Evolutionary conservation across 2,797 vertebrate genomes (phyloP).

Genomic region (Sebastes miniatus): DNA sequence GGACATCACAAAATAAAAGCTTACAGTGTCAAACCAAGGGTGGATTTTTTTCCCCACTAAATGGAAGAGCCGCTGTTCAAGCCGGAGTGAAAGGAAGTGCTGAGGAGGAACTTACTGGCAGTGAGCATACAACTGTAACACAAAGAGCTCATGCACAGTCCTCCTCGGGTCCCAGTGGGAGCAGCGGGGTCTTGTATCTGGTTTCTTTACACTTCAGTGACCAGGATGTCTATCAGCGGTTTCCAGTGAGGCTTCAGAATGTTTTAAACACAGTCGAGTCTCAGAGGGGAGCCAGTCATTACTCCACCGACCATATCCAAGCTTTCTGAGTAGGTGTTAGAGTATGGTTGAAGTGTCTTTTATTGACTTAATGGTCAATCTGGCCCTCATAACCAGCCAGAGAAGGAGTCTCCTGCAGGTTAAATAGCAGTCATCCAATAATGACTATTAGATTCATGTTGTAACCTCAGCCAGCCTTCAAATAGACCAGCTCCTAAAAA

Average conservation of each 20-base stretch:
- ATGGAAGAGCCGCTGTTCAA: conserved; percentile 10
- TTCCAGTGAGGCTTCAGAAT: conserved; percentile 49
- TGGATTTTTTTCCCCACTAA: not conserved
- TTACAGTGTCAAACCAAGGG: not conserved
- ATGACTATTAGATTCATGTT: not conserved
- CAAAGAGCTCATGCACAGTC: conserved; percentile 25
- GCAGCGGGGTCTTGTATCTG: conserved; percentile 47
- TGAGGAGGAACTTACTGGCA: conserved; percentile 14
- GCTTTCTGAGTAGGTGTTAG: conserved; percentile 42
- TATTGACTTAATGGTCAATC: conserved; percentile 64
- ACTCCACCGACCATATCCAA: conserved; percentile 45
- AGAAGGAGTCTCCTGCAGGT: conserved; percentile 11
- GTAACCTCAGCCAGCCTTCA: not conserved
- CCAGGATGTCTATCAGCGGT: conserved; percentile 58
- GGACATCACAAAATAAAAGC: conserved; percentile 10
- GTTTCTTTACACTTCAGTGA: conserved; percentile 56
- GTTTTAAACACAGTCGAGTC: conserved; percentile 56
- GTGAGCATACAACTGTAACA: conserved; percentile 31
- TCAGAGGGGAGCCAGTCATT: conserved; percentile 56
- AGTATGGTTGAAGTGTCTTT: conserved; percentile 32
- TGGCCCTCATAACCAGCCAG: conserved; percentile 40
- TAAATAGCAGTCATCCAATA: conserved; percentile 24
- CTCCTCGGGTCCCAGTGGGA: conserved; percentile 35
- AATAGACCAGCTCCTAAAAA: not conserved
- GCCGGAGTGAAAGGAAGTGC: conserved; percentile 22